These are phyloP conservation scores for Leptinotarsa texana DNA, from an alignment of 1,140 invertebrate species.

Conservation along the genomic window DNA sequence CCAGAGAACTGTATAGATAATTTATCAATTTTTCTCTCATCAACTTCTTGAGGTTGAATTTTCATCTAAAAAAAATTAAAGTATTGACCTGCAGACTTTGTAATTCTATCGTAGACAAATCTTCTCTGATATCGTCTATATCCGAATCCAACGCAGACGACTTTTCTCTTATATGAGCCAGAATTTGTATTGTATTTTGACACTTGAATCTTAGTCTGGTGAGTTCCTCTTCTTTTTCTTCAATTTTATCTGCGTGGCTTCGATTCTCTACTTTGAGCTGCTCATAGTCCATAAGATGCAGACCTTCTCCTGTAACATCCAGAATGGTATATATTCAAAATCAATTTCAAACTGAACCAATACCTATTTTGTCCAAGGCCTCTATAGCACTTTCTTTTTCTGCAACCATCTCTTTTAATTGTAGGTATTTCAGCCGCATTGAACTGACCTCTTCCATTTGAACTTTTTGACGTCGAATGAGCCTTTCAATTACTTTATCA, in stretches of 20 bases:
- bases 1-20: too few species aligned
- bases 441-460: constrained; percentile 36
- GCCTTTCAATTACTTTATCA: constrained; percentile 43
- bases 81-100: not conserved
- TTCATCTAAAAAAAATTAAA: not conserved
- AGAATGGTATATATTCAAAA: not conserved
- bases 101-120: not conserved
- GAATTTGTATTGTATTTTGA: constrained; percentile 44
- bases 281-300: constrained; percentile 50
- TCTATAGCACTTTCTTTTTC: constrained; percentile 36
- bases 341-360: not conserved
- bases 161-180: constrained; percentile 53
- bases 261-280: constrained; percentile 50
- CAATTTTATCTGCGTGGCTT: constrained; percentile 52
- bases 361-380: constrained; percentile 28
- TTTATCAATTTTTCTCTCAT: too few species aligned
- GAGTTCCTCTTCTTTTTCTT: constrained; percentile 52
- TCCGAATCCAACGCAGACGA: constrained; percentile 35
- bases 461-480: constrained; percentile 35
- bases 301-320: constrained; percentile 42
- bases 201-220: constrained; percentile 44
- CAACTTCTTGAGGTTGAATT: too few species aligned
- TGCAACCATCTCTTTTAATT: constrained; percentile 36
- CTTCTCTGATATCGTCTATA: constrained; percentile 25
- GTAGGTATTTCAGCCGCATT: constrained; percentile 41